These are phyloP conservation scores for Sebastes vulpes DNA, from an alignment of 2,797 vertebrate species.

Conservation along the genomic window DNA sequence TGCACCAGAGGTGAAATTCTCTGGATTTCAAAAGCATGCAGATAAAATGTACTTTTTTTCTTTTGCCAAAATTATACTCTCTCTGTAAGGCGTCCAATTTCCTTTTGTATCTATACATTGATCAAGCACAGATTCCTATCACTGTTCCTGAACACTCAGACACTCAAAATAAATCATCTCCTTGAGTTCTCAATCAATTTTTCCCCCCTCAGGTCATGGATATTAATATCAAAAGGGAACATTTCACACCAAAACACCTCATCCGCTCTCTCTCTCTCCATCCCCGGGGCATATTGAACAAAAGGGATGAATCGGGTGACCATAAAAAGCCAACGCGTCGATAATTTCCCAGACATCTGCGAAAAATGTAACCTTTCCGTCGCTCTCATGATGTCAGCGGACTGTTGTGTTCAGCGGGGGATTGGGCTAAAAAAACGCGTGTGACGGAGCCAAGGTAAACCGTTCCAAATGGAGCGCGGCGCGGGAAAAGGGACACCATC, in stretches of 20 bases:
- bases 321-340: slow-evolving; percentile 75
- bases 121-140: slow-evolving; percentile 47
- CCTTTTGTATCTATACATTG: slow-evolving; percentile 21
- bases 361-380: slow-evolving; percentile 89
- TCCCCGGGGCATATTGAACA: slow-evolving; percentile 33
- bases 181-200: slow-evolving; percentile 34
- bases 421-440: slow-evolving; percentile 94
- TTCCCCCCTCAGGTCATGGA: slow-evolving; percentile 27
- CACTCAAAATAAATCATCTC: slow-evolving; percentile 50
- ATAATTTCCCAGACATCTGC: slow-evolving; percentile 89
- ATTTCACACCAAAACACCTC: slow-evolving; percentile 71
- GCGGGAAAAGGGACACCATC: slow-evolving; percentile 92
- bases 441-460: slow-evolving; percentile 98
- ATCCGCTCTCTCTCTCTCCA: slow-evolving; percentile 28
- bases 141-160: slow-evolving; percentile 9
- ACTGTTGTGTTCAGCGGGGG: slow-evolving; percentile 92
- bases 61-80: slow-evolving; percentile 24
- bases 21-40: neutral
- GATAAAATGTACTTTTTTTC: slow-evolving; percentile 33
- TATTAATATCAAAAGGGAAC: slow-evolving; percentile 66
- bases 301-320: slow-evolving; percentile 68
- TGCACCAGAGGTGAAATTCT: neutral
- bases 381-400: slow-evolving; percentile 96
- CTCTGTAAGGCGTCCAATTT: slow-evolving; percentile 14
- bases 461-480: slow-evolving; percentile 95